A percentile compares a stretch with the other conserved stretches of the same genome.
Conservation (phyloP, 2,888 invertebrate species). For the Netelia inedita region DNA sequence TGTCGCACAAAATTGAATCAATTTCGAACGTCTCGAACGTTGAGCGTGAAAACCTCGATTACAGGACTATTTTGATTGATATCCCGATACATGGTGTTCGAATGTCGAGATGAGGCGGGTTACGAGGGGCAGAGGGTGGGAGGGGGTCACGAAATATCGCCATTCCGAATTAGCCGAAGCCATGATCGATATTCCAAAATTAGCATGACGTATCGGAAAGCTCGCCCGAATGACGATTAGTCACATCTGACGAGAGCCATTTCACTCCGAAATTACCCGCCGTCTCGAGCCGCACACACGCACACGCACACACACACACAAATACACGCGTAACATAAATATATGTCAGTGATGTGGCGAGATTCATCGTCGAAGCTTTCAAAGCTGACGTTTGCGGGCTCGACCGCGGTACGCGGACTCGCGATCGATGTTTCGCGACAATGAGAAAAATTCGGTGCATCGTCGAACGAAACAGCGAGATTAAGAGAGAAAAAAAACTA, state of each 20-base stretch:
- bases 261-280: constrained; percentile 13
- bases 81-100: not conserved
- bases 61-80: constrained; percentile 31
- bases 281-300: not conserved
- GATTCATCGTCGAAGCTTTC: constrained; percentile 11
- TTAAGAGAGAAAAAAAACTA: too few species aligned
- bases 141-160: not conserved
- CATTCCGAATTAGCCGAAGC: constrained; percentile 4
- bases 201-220: constrained; percentile 31
- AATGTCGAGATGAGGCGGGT: too few species aligned
- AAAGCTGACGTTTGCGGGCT: not conserved
- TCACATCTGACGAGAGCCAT: constrained; percentile 16
- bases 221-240: constrained; percentile 28
- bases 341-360: not conserved
- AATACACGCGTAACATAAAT: not conserved
- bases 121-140: not conserved
- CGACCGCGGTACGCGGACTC: constrained; percentile 1
- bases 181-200: constrained; percentile 41
- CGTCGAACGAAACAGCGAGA: not conserved
- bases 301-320: too few species aligned
- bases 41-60: constrained; percentile 27
- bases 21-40: not conserved
- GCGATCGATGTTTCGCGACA: constrained; percentile 12
- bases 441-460: not conserved
- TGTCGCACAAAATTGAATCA: not conserved